Base-by-base conservation (phyloP, 1,140 invertebrate genomes). In the Cotesia vestalis region DNA sequence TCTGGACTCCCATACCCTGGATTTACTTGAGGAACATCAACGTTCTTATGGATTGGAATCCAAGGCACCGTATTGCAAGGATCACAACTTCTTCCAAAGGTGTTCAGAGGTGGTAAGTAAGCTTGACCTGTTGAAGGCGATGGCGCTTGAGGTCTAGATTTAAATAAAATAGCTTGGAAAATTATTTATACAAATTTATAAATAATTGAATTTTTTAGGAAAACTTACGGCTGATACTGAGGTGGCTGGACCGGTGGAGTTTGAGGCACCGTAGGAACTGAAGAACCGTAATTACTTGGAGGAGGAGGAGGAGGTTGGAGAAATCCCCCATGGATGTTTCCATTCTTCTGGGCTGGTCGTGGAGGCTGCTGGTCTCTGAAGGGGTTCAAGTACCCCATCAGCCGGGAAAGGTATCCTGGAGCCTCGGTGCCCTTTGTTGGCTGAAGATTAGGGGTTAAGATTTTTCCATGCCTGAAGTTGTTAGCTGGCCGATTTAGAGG, bases 61-160 rank as follows among this genome's bases (percentile, higher is more conserved):
- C 93, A 95, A 67, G 93, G 93, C 73, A 90, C 88, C 75, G 90
- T 89, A 82, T 94, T 94, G 78, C 93, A 95, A 66, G 91, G 88
- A 79, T 92, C 91, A 77, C 93, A 94, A 68, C 88, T 85, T 78
- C 87, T 88, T 55, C 86, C 77, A 5, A 46, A 46, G 12, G 68
- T 27, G 8, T 20, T 78, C 4, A 66, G 51, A 8, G 73, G 6
- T 0, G 75, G 62, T 2, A 60, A 20, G 66, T 77, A 71, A 2
- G 76, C 11, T 12, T 75, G 59, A 35, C 51, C 73, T 5, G 62
- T 51, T 27, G 73, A 57, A 4, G 74, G 73, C 3, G 73, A 59
- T 5, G 78, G 70, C 17, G 72, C 64, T 52, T 61, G 59, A 11
- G 69, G 62, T 8, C 70, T 72, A 66, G 34, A 71, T 59, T 46